These are phyloP conservation scores for Neelides folsomi DNA, from an alignment of 2,888 invertebrate genomes.

Conservation along the genomic window DNA sequence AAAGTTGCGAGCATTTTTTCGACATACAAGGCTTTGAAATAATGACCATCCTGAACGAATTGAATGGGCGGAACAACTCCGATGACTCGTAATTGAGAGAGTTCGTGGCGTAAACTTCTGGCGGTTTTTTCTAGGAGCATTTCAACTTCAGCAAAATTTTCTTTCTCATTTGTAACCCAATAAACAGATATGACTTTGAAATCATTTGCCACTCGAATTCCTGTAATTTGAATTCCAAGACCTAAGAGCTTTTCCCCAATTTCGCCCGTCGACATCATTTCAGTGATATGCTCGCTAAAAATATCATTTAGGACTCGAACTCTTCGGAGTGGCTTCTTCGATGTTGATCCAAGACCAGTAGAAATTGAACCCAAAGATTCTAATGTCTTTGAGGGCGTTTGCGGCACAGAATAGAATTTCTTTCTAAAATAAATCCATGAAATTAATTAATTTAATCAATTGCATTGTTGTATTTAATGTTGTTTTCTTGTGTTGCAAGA, in stretches of 20 bases:
- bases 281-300: conserved; percentile 67
- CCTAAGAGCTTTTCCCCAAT: conserved; percentile 45
- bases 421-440: conserved; percentile 14
- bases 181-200: conserved; percentile 55
- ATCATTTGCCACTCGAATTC: conserved; percentile 53
- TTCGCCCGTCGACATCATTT: conserved; percentile 60
- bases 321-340: conserved; percentile 38
- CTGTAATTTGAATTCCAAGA: conserved; percentile 57
- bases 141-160: conserved; percentile 42
- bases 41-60: conserved; percentile 57
- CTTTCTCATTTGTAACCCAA: conserved; percentile 45
- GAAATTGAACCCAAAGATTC: conserved; percentile 12
- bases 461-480: no score
- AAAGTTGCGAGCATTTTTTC: conserved; percentile 48
- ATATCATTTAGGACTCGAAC: conserved; percentile 59
- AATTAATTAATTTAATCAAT: no score
- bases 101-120: conserved; percentile 53
- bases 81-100: conserved; percentile 57
- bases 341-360: background rate
- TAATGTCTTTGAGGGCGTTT: conserved; percentile 10
- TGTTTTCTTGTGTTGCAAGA: no score
- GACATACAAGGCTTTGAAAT: conserved; percentile 45
- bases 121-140: conserved; percentile 45
- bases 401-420: conserved; percentile 14
- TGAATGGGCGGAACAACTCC: conserved; percentile 59